These are phyloP conservation scores for Neotoxoptera formosana DNA, from an alignment of 1,140 invertebrate species.

Conservation along the genomic window DNA sequence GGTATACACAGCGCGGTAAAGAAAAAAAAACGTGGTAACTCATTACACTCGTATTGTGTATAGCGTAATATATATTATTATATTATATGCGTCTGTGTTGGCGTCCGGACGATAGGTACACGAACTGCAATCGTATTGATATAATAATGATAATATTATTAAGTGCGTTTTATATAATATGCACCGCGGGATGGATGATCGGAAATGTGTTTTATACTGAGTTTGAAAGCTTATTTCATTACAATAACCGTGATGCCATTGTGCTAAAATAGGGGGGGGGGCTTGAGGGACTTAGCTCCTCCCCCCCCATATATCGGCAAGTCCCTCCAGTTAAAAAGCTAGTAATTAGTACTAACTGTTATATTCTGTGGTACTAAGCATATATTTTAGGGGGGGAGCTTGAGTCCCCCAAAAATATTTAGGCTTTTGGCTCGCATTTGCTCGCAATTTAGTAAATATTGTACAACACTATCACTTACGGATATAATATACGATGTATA, in stretches of 20 bases:
- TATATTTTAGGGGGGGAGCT: too few relatives aligned
- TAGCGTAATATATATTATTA: too few relatives aligned
- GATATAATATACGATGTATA: neutral
- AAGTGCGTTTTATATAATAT: neutral
- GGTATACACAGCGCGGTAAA: neutral
- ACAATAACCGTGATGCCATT: neutral
- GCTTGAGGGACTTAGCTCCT: too few relatives aligned
- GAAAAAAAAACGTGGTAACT: neutral
- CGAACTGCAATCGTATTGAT: neutral
- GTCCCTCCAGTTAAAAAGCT: too few relatives aligned
- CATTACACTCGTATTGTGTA: neutral
- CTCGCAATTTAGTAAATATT: too few relatives aligned
- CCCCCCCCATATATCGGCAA: too few relatives aligned
- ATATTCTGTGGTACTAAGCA: too few relatives aligned
- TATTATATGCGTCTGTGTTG: neutral
- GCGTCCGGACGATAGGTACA: neutral
- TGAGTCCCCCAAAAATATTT: too few relatives aligned
- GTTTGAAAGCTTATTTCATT: neutral
- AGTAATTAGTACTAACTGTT: too few relatives aligned
- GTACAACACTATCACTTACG: neutral
- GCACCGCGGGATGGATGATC: neutral
- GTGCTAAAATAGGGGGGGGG: too few relatives aligned
- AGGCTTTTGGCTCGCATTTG: too few relatives aligned
- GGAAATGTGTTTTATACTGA: neutral
- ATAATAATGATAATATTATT: neutral